A percentile compares a stretch with the other conserved stretches of the same genome.
Conservation (phyloP, 2,888 invertebrate species). For the Pristionchus maxplancki region DNA sequence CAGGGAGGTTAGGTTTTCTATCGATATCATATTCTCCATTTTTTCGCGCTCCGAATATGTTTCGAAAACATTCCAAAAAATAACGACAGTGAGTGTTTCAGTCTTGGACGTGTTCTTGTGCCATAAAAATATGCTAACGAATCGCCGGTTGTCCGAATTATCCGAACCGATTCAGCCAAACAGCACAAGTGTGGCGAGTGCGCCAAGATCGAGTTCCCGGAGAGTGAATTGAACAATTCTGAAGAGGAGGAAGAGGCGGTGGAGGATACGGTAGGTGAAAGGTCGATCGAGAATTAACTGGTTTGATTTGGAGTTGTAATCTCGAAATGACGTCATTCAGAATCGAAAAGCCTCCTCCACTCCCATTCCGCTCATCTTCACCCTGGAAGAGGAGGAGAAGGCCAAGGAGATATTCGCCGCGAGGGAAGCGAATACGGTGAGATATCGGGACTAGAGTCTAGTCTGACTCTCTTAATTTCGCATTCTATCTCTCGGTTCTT, state of each 20-base stretch:
- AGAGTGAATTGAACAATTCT: not conserved
- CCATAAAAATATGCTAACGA: too few species aligned
- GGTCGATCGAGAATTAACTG: not conserved
- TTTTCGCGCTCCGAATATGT: too few species aligned
- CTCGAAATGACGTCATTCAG: not conserved
- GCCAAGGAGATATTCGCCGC: not conserved
- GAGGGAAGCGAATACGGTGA: slow-evolving; percentile 44
- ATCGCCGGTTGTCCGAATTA: too few species aligned
- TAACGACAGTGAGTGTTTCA: too few species aligned
- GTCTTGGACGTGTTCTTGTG: too few species aligned
- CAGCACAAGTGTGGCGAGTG: slow-evolving; percentile 49
- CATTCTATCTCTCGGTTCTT: not conserved
- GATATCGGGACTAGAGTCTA: too few species aligned
- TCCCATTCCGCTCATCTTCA: not conserved
- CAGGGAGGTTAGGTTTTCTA: not conserved
- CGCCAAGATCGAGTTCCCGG: slow-evolving; percentile 48
- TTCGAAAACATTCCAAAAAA: too few species aligned
- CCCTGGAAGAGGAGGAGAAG: not conserved
- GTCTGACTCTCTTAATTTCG: not conserved
- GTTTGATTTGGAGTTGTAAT: not conserved
- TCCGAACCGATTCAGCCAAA: slow-evolving; percentile 44
- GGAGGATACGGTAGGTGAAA: slow-evolving; percentile 5
- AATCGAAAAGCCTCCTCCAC: not conserved
- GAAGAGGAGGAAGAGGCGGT: slow-evolving; percentile 26
- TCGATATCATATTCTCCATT: too few species aligned